These are phyloP conservation scores for Lepidothrix coronata DNA, from an alignment of 2,113 vertebrate species.

Conservation along the genomic window DNA sequence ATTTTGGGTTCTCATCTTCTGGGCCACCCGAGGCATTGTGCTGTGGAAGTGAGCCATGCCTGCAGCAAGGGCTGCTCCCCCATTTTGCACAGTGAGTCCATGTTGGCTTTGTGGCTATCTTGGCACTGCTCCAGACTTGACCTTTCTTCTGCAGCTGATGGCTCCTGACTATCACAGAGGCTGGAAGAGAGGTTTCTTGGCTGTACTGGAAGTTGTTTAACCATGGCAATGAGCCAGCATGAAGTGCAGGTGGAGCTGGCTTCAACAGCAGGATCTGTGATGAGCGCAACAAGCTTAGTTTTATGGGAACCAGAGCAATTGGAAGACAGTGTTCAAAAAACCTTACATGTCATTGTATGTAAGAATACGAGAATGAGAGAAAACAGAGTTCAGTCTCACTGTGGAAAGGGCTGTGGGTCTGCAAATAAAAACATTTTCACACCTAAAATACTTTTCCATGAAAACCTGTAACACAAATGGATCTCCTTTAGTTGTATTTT, in stretches of 20 bases:
- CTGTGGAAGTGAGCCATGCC: fast-evolving
- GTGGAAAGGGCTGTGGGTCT: neutral
- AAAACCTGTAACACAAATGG: neutral
- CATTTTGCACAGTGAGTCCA: neutral
- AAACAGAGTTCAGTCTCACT: neutral
- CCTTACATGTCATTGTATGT: neutral
- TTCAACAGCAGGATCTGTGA: neutral
- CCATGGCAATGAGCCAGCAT: neutral
- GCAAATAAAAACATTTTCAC: neutral
- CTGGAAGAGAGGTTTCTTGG: neutral
- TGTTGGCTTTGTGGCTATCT: neutral
- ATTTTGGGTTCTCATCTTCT: neutral
- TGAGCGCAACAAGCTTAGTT: neutral
- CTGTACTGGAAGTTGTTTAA: neutral
- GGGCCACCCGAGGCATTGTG: fast-evolving
- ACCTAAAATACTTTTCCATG: neutral
- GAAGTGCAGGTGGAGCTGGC: neutral
- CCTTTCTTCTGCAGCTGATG: neutral
- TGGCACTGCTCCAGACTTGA: neutral
- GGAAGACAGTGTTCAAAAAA: neutral
- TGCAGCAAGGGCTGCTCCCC: neutral
- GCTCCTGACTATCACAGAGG: neutral
- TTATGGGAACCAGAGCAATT: neutral
- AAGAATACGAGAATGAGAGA: neutral
- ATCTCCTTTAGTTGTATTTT: neutral